Evolutionary conservation across 2,113 vertebrate species (phyloP), one percentile per base, ranked within the genome.

Genomic region (Ptychochromis oligacanthus): DNA sequence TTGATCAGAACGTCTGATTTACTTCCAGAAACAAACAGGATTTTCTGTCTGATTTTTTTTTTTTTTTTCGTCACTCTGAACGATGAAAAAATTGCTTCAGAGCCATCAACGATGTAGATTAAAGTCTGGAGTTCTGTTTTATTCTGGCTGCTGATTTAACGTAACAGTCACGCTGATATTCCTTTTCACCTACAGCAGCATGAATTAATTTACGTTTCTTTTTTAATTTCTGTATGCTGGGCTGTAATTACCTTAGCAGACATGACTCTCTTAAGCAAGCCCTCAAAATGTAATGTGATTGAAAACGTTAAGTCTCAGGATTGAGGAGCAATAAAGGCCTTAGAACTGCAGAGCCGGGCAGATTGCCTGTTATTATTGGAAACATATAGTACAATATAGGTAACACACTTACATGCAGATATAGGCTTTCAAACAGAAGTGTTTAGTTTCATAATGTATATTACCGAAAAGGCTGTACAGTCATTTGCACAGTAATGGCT

Each of bases 291-390:
- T 83, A 14, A 80, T 89, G 28, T 81, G 62, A 79, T 36, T 67
- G 77, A 87, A 67, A 87, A 88, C 59, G 80, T 75, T 64, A 38
- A 77, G 26, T 74, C 84, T 36, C 55, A n/a, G 79, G 72, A 67
- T 79, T 13, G 56, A 75, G 79, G 62, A 74, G 34, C 7, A 26
- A 76, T 31, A 49, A 40, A 82, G 81, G 76, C 81, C 88, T 75
- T 1, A 6, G 34, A 82, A 77, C 62, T 12, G 40, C 80, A 15
- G 80, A 57, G 70, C 72, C 1, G 22, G 2, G 26, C 83, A n/a
- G 78, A 78, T 77, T 67, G 72, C 67, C 57, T 58, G 70, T 76
- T 55, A 70, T 62, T 57, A 72, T 78, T 43, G 13, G 20, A 65
- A 56, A n/a, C 46, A 36, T 57, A 46, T 49, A 52, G 61, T 46